Evolutionary conservation across 2,797 vertebrate genomes (phyloP).

Genomic region (Poecile montanus): DNA sequence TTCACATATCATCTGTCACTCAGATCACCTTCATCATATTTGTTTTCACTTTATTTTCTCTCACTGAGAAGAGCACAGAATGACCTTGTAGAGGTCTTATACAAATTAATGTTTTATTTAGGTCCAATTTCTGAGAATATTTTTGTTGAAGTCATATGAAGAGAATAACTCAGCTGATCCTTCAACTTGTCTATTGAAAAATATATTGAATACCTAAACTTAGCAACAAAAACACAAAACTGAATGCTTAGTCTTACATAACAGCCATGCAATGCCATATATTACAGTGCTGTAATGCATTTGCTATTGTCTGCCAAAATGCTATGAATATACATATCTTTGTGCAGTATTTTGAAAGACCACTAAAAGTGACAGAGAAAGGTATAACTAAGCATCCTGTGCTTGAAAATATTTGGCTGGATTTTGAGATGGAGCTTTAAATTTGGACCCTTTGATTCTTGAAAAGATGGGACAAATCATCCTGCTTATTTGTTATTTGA

Average conservation of each 20-base stretch:
- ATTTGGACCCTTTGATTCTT: not conserved
- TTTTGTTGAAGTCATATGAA: not conserved
- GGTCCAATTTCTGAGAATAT: not conserved
- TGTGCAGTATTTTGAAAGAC: not conserved
- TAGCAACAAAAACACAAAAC: not conserved
- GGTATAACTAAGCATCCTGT: not conserved
- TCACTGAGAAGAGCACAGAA: not conserved
- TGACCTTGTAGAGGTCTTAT: not conserved
- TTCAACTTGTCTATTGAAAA: not conserved
- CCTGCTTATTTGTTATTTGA: not conserved
- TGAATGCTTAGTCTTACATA: not conserved
- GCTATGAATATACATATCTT: not conserved
- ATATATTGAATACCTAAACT: not conserved
- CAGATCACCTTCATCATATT: not conserved
- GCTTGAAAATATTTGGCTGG: not conserved
- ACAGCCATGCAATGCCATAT: not conserved
- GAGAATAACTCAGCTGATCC: not conserved
- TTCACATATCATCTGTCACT: not conserved
- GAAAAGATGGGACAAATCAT: accelerated
- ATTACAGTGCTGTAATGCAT: not conserved
- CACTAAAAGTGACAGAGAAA: not conserved
- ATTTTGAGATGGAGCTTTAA: not conserved
- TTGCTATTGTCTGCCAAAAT: not conserved
- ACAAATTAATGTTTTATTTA: not conserved
- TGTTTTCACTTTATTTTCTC: not conserved